A percentile compares a stretch with the other conserved stretches of the same genome.
Evolutionary conservation across 2,797 vertebrate genomes (phyloP).

Genomic region (Netta rufina): DNA sequence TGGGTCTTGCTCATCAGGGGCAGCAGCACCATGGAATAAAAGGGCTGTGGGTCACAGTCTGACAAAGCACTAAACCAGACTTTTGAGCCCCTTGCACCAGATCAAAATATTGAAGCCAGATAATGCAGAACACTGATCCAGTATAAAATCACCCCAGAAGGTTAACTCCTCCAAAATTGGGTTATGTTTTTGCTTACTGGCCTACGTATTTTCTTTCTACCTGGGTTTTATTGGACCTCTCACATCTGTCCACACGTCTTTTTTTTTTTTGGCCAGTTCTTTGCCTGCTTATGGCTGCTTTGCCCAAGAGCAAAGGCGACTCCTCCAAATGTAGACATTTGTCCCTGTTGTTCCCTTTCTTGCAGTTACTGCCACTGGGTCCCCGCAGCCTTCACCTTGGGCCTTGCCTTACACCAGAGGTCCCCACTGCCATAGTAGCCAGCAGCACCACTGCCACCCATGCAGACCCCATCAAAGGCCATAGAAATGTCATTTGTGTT

Average conservation of each 20-base stretch:
- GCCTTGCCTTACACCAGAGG: not conserved
- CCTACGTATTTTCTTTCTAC: not conserved
- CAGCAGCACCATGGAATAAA: accelerated
- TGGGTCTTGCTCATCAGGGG: not conserved
- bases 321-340: not conserved
- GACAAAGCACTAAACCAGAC: not conserved
- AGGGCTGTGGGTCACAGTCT: not conserved
- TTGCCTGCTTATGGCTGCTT: not conserved
- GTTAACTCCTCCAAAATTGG: not conserved
- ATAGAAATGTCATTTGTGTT: not conserved
- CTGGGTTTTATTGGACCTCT: not conserved
- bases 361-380: not conserved
- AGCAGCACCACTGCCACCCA: not conserved
- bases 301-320: not conserved
- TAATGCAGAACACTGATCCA: accelerated
- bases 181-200: not conserved
- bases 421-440: not conserved
- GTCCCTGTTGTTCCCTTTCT: not conserved
- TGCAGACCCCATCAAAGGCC: not conserved
- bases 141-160: not conserved
- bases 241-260: not conserved
- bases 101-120: not conserved
- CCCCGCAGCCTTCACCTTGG: not conserved
- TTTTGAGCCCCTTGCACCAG: not conserved
- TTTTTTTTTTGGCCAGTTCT: not conserved